Percentiles rank a stretch among this genome's conserved stretches.
phyloP scores from a whole-genome alignment of 2,797 vertebrate genomes.

The Pantherophis vulpinus region DNA sequence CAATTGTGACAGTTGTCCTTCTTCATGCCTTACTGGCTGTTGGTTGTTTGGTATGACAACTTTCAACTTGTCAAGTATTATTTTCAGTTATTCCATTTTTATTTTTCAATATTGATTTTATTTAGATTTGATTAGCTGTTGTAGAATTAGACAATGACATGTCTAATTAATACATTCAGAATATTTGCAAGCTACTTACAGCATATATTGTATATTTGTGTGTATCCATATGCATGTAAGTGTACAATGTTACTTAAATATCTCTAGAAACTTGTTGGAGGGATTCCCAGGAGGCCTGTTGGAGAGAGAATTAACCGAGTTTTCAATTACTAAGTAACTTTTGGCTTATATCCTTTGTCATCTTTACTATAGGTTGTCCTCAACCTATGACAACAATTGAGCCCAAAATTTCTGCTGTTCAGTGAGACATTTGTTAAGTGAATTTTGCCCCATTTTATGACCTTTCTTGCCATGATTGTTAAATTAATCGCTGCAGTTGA shows the following conservation, averaged over 20 bases:
- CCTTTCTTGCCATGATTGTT: no score
- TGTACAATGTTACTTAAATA: background rate
- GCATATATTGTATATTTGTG: background rate
- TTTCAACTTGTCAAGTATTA: background rate
- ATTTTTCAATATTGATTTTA: background rate
- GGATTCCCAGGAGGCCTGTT: background rate
- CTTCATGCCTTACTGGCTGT: conserved; percentile 88
- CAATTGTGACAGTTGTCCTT: conserved; percentile 75
- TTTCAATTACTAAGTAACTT: background rate
- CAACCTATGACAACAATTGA: no score
- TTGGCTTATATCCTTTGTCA: background rate
- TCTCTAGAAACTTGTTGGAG: background rate
- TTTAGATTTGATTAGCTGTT: background rate
- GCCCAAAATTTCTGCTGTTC: no score
- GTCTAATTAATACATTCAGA: background rate
- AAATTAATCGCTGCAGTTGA: no score
- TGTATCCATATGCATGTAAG: background rate
- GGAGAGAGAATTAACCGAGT: background rate
- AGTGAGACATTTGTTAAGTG: no score
- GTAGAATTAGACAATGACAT: background rate
- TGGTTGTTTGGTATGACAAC: conserved; percentile 85
- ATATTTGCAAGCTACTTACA: background rate
- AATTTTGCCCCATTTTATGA: no score
- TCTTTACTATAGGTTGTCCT: background rate
- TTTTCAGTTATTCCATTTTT: background rate